Evolutionary conservation across 2,797 vertebrate genomes (phyloP), one percentile per base, ranked within the genome.

Genomic region (Danionella dracula): DNA sequence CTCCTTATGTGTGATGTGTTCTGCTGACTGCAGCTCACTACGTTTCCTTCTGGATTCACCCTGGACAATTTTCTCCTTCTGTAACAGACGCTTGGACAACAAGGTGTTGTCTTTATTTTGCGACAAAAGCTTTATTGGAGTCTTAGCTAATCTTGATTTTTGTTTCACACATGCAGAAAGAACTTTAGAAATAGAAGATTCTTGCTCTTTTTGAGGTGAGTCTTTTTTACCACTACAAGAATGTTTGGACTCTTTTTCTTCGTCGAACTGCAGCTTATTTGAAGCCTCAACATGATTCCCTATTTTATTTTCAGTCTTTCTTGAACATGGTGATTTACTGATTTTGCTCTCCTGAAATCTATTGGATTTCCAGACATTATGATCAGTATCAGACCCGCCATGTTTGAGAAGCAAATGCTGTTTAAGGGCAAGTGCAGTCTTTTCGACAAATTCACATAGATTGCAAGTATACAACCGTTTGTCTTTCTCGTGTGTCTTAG

Each of bases 401-500:
- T 97, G 96, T 77, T 91, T 90, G 20, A 90, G 88, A 69, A 92
- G 88, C 78, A 86, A 83, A 81, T 98, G 96, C 81, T 88, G 90
- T 78, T 92, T 91, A 82, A 98, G 85, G 63, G 97, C 94, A 76
- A 75, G 88, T 81, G 94, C 91, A 70, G 87, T 93, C 73, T 92
- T 81, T 65, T 92, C 91, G 87, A 92, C 91, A 78, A 93, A 97
- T 84, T 91, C 94, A 81, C 96, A 99, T 77, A 96, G 94, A 75
- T 95, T 92, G 84, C 96, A 99, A 78, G 90, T 92, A 68, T 94
- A 95, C 42, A 91, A 93, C 72, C 91, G 90, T 83, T 98, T 98
- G 84, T 95, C 93, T 80, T 99, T 99, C 77, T 95, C 92, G 10
- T 97, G 96, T 1, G 94, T 97, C 86, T 98, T 97, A 64, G 96